Conservation (phyloP, 2,113 vertebrate genomes). For the Upupa epops region DNA sequence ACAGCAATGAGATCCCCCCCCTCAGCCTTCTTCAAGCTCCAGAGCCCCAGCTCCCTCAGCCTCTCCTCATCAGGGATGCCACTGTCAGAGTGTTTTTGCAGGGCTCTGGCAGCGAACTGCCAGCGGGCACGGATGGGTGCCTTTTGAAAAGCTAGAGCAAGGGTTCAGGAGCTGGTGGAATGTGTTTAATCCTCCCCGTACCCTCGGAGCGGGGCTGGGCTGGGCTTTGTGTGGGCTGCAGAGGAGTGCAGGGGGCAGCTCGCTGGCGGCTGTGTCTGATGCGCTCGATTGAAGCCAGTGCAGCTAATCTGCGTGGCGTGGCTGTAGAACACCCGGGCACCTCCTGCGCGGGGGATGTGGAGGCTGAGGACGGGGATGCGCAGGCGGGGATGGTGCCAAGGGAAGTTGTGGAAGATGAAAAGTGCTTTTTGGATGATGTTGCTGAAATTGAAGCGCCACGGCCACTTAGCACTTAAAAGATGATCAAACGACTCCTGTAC, state of each 20-base stretch:
- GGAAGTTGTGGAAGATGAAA: neutral
- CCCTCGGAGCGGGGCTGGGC: neutral
- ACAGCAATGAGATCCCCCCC: no score
- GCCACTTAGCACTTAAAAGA: neutral
- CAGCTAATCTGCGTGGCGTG: neutral
- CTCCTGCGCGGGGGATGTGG: no score
- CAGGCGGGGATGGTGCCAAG: no score
- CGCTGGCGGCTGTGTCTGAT: neutral
- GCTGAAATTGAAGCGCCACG: neutral
- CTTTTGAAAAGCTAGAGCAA: neutral
- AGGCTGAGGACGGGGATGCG: no score
- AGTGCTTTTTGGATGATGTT: neutral
- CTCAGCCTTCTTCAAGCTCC: no score
- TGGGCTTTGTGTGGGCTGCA: neutral
- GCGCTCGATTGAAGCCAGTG: neutral
- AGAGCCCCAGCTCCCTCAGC: no score
- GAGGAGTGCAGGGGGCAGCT: neutral
- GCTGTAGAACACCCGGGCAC: neutral
- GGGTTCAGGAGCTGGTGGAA: neutral
- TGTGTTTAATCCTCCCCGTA: no score
- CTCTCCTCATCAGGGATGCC: no score
- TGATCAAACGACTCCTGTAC: neutral
- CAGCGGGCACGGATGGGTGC: neutral
- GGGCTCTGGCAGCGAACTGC: neutral
- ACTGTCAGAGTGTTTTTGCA: neutral